Base-by-base conservation (phyloP, 2,113 vertebrate species). In the Cebidichthys violaceus region DNA sequence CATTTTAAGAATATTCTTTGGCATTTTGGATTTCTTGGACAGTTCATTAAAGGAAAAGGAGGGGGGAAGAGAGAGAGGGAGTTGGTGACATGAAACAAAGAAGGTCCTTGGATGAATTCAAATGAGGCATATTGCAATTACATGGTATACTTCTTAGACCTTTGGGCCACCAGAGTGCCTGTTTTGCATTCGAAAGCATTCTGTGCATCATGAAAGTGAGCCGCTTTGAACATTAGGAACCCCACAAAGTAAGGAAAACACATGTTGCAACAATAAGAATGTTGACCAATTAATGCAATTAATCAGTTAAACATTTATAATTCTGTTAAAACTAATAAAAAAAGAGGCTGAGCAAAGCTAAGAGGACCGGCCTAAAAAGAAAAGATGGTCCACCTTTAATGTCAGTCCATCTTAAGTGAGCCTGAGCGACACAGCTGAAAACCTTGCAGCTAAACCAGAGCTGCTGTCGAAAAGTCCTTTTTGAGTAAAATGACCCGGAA, bases 51-150 rank as follows among this genome's bases (percentile, higher is more conserved):
- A 61, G 14, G 41, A 20, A 31, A 18, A 52, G 43, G 41, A 4
- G 5, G 13, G 13, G 31, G 31, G 31, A 31, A 54, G 59, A 64
- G 43, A 3, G 6, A 18, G 8, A 3, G 18, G 1, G 15, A 7
- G 9, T 5, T 4, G 8, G 2, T 14, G 29, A 29, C 35, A 55
- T 20, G 9, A 9, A 6, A 6, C 66, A 27, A 41, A 39, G 35
- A 41, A 39, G 35, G 22, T 79, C 67, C 17, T 33, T 6, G 9
- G 18, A 66, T 0, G 4, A 10, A 57, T 73, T 55, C 29, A 73
- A 66, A 73, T 73, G 10, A 45, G 10, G 52, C 17, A 61, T 67
- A 62, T 33, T 64, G n/a, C 29, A 64, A 41, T 43, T 64, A 67
- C 15, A 29, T 37, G 60, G 59, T 45, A 15, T 39, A 33, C 2